Base-by-base conservation (phyloP, 2,113 vertebrate species). In the Nanorana parkeri region DNA sequence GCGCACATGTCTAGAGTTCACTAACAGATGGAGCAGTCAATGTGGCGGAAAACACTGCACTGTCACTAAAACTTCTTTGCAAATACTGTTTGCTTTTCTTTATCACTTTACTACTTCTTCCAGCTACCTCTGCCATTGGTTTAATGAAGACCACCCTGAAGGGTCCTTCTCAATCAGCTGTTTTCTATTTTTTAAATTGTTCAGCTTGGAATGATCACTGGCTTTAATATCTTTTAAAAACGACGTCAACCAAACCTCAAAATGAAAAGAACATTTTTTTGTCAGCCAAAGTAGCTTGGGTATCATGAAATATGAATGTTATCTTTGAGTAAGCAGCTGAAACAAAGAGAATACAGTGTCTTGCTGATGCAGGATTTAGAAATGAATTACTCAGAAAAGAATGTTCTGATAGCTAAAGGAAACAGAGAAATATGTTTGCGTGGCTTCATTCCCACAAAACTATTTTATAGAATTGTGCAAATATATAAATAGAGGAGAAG, bases 321-420 rank as follows among this genome's bases (percentile, higher is more conserved):
- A 86, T 87, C 73, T 84, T 23, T 47, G 6, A 88, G 86, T 78
- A 36, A 68, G 10, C 16, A 89, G 66, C 66, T 64, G 79, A 72
- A 78, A 78, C 71, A 81, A 89, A 88, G 83, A 84, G 68, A 85
- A 89, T 85, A 88, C 68, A 84, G 84, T 68, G 51, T 76, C 84
- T 85, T 84, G 78, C 71, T 84, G 85, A 90, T 85, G 85, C 84
- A 87, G 81, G 85, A 77, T 58, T 78, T 87, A 84, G 68, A 66
- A 86, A 81, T 61, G 82, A 83, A 88, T 90, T 90, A 85, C 68
- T 74, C 64, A 86, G 58, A 74, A 84, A 84, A 85, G 87, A 89
- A 88, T 86, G 87, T 84, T 83, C 88, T 89, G 89, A 91, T 89
- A 87, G 83, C 71, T 84, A 87, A 87, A 17, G 36, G 21, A 69